Percentiles rank a stretch among this genome's conserved stretches.
Conservation (phyloP, 1,140 invertebrate genomes). For the Eciton burchellii region DNA sequence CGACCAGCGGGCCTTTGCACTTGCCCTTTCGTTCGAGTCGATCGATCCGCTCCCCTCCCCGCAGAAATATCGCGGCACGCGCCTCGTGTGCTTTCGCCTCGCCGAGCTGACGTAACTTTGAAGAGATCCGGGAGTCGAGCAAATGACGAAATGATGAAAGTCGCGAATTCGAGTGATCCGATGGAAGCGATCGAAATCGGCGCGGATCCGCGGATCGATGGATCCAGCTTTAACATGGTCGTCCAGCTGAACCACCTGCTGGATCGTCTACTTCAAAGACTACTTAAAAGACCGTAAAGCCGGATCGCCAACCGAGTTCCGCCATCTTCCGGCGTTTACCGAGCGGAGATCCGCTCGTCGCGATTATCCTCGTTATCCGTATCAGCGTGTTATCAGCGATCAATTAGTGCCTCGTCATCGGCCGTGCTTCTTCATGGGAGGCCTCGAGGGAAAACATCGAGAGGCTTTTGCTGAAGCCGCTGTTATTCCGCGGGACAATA, state of each 20-base stretch:
- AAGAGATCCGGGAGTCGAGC: too few relatives aligned
- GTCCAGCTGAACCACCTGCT: slow-evolving; percentile 26
- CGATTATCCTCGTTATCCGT: slow-evolving; percentile 30
- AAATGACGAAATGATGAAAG: too few relatives aligned
- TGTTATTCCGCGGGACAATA: background rate
- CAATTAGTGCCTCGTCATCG: background rate
- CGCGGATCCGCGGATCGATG: background rate
- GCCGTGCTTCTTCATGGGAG: background rate
- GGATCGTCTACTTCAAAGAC: slow-evolving; percentile 24
- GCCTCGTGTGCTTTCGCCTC: too few relatives aligned
- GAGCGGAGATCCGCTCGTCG: background rate
- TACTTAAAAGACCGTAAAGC: slow-evolving; percentile 32
- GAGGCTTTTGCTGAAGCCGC: background rate
- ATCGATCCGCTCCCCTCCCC: slow-evolving; percentile 10
- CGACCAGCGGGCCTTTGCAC: slow-evolving; percentile 34
- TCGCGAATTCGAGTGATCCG: too few relatives aligned
- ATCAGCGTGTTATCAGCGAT: slow-evolving; percentile 31
- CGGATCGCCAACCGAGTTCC: slow-evolving; percentile 33
- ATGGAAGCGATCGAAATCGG: too few relatives aligned
- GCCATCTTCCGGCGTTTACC: slow-evolving; percentile 15
- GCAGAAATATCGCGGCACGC: slow-evolving; percentile 42
- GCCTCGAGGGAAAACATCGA: background rate
- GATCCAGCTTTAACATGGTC: slow-evolving; percentile 32
- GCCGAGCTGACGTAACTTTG: too few relatives aligned
- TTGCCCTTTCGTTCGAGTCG: slow-evolving; percentile 69